A percentile compares a stretch with the other conserved stretches of the same genome.
phyloP scores from a whole-genome alignment of 2,797 vertebrate genomes.

The Hydrophis major region DNA sequence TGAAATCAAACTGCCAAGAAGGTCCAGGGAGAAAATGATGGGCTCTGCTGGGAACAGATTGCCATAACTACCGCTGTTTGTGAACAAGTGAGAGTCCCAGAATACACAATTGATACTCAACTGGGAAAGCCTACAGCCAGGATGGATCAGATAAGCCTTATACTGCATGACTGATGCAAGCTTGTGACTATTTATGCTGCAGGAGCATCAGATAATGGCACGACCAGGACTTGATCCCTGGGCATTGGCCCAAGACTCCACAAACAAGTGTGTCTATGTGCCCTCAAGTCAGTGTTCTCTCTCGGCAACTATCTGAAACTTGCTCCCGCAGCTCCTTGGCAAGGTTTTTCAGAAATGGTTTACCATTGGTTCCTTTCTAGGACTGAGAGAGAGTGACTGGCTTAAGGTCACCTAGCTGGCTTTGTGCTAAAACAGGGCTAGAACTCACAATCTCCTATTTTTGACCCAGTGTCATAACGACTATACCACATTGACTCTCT shows the following conservation, averaged over 20 bases:
- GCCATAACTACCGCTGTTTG: conserved; percentile 61
- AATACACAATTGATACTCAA: background rate
- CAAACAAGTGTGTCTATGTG: background rate
- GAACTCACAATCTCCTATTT: background rate
- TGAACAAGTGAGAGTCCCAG: conserved; percentile 6
- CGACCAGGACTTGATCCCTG: background rate
- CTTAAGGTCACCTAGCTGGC: background rate
- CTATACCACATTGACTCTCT: background rate
- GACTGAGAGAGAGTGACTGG: background rate
- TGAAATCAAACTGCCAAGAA: background rate
- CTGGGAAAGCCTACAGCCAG: background rate
- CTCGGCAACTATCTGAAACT: background rate
- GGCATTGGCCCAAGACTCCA: background rate
- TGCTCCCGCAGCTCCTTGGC: background rate
- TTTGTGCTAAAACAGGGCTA: background rate
- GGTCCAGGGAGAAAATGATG: background rate
- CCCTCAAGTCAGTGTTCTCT: background rate
- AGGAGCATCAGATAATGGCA: background rate
- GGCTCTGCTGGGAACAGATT: conserved; percentile 15
- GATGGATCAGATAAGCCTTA: background rate
- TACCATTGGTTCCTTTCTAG: background rate
- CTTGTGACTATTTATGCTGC: background rate
- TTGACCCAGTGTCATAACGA: background rate
- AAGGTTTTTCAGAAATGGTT: background rate
- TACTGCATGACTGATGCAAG: background rate